Evolutionary conservation across 2,797 vertebrate species (phyloP).

Genomic region (Tapirus indicus): DNA sequence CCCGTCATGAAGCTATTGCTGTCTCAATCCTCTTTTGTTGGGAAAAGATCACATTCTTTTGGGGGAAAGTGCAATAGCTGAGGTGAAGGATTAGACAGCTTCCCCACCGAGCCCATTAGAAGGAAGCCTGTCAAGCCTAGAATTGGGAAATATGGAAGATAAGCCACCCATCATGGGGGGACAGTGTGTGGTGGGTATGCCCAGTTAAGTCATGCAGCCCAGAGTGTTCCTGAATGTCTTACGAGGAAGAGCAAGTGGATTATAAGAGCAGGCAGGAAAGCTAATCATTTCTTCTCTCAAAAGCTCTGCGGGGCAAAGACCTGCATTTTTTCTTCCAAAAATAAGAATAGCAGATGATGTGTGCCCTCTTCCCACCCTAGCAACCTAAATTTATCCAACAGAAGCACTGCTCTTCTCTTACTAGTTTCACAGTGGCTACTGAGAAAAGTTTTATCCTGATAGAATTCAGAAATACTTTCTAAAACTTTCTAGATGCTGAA

Average conservation of each 20-base stretch:
- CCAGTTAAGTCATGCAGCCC: not conserved
- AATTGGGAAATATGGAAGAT: not conserved
- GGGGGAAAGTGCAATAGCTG: conserved; percentile 21
- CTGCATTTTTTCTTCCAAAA: not conserved
- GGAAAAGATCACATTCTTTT: conserved; percentile 57
- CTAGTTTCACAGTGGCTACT: not conserved
- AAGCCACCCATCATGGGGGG: not conserved
- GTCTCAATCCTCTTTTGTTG: conserved; percentile 66
- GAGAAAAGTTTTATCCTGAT: not conserved
- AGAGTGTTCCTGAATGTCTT: not conserved
- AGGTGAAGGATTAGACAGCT: conserved; percentile 59
- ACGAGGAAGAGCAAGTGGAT: not conserved
- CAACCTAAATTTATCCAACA: not conserved
- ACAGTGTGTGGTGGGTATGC: fast-evolving
- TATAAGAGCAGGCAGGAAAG: not conserved
- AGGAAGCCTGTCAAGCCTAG: not conserved
- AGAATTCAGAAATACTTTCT: not conserved
- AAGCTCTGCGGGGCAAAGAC: not conserved
- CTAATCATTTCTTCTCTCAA: not conserved
- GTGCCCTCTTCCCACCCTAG: not conserved
- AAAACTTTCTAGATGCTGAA: not conserved
- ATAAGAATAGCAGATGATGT: not conserved
- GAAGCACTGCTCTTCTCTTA: not conserved
- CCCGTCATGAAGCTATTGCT: not conserved
- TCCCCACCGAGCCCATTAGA: conserved; percentile 9